phyloP scores from a whole-genome alignment of 2,888 invertebrate genomes.

The Oxycera nigricornis region DNA sequence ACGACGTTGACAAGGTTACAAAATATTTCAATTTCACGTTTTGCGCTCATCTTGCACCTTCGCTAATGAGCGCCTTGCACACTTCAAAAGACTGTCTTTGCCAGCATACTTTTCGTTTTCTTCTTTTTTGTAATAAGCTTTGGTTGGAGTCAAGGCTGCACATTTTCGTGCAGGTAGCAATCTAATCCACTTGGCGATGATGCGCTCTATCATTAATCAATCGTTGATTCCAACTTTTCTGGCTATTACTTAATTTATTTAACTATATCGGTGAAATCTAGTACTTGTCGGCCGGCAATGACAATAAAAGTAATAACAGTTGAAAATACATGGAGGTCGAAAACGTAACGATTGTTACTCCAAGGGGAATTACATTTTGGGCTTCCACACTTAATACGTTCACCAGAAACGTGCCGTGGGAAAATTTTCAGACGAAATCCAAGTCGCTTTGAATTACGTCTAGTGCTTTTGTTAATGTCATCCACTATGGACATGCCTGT shows the following conservation, averaged over 20 bases:
- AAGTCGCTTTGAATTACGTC: neutral
- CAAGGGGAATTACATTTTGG: constrained; percentile 3
- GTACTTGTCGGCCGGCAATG: neutral
- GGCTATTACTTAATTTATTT: constrained; percentile 28
- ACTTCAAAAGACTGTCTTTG: neutral
- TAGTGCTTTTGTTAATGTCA: neutral
- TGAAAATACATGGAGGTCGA: constrained; percentile 1
- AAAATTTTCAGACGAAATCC: constrained; percentile 6
- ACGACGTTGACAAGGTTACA: constrained; percentile 35
- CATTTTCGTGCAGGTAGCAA: constrained; percentile 8
- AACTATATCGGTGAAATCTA: constrained; percentile 5
- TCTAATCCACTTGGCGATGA: neutral
- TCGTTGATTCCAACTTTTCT: constrained; percentile 11
- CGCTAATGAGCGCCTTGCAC: constrained; percentile 28
- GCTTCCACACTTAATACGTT: neutral
- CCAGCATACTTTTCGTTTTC: neutral
- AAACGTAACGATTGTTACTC: neutral
- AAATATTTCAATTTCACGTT: constrained; percentile 32
- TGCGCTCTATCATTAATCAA: constrained; percentile 18
- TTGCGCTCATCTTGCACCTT: neutral
- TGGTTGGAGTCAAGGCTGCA: constrained; percentile 10
- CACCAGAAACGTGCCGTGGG: neutral
- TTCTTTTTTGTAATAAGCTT: neutral
- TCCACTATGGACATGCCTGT: neutral
- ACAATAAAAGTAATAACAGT: constrained; percentile 18